A percentile compares a stretch with the other conserved stretches of the same genome.
These are phyloP conservation scores for Australoheros scitulus DNA, from an alignment of 2,113 vertebrate species.

Conservation along the genomic window DNA sequence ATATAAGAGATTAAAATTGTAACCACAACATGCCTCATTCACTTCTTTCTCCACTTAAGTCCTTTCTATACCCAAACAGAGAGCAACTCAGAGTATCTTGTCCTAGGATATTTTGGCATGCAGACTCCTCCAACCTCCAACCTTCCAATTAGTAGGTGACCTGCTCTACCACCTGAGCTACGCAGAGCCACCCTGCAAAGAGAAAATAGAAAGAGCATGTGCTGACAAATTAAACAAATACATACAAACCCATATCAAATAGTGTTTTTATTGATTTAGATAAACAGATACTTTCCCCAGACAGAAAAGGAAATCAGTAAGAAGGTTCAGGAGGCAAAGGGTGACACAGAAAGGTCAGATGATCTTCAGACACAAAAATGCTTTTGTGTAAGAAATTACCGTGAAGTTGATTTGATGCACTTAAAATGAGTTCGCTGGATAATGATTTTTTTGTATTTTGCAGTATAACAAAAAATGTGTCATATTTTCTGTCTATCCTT, in stretches of 20 bases:
- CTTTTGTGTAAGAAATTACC: neutral
- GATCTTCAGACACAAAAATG: neutral
- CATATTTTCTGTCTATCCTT: neutral
- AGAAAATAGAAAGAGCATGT: constrained; percentile 21
- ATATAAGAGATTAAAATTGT: constrained; percentile 19
- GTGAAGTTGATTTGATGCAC: neutral
- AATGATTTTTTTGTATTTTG: neutral
- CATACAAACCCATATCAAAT: constrained; percentile 1
- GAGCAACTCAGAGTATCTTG: too few relatives aligned
- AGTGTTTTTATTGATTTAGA: neutral
- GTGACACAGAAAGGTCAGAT: neutral
- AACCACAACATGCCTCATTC: neutral
- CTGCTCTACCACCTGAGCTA: too few relatives aligned
- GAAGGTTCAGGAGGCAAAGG: neutral
- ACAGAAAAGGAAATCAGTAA: too few relatives aligned
- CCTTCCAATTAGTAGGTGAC: too few relatives aligned
- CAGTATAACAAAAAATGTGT: neutral
- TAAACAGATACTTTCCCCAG: neutral
- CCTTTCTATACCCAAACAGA: too few relatives aligned
- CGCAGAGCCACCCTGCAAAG: neutral
- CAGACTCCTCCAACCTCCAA: too few relatives aligned
- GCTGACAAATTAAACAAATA: neutral
- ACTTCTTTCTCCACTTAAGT: too few relatives aligned
- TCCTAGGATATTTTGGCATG: too few relatives aligned
- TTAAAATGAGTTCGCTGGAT: neutral